phyloP scores from a whole-genome alignment of 2,113 vertebrate genomes.

The Tor tambroides region DNA sequence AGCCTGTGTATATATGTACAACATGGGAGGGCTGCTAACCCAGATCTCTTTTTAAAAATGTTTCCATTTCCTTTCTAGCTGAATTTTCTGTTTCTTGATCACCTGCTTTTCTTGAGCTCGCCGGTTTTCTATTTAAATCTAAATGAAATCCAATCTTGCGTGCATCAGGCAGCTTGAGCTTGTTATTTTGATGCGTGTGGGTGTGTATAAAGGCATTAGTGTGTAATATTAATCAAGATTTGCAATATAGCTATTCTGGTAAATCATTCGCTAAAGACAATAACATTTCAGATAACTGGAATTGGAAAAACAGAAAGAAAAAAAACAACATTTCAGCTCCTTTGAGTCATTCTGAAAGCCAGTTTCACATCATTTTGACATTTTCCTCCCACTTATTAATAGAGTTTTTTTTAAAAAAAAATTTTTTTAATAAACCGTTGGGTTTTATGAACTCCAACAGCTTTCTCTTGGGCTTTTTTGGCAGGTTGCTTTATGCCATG shows the following conservation, averaged over 20 bases:
- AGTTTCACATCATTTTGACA: background rate
- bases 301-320: constrained; percentile 21
- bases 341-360: constrained; percentile 29
- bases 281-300: constrained; percentile 29
- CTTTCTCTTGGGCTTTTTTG: constrained; percentile 11
- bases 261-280: constrained; percentile 34
- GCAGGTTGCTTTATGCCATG: constrained; percentile 14
- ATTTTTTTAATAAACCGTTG: background rate
- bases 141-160: constrained; percentile 62
- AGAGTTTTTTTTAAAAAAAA: background rate
- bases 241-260: constrained; percentile 23
- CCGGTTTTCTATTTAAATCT: constrained; percentile 60
- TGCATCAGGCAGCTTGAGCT: constrained; percentile 14
- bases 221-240: constrained; percentile 38
- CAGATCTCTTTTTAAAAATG: background rate
- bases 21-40: background rate
- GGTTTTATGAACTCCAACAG: background rate
- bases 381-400: background rate
- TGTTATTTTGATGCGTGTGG: constrained; percentile 3
- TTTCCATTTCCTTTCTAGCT: constrained; percentile 1
- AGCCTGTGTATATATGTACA: background rate
- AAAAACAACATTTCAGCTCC: constrained; percentile 13
- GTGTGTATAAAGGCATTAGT: constrained; percentile 17
- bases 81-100: constrained; percentile 8
- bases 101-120: background rate